Evolutionary conservation across 2,797 vertebrate genomes (phyloP), one percentile per base, ranked within the genome.

Genomic region (Mergus octosetaceus): DNA sequence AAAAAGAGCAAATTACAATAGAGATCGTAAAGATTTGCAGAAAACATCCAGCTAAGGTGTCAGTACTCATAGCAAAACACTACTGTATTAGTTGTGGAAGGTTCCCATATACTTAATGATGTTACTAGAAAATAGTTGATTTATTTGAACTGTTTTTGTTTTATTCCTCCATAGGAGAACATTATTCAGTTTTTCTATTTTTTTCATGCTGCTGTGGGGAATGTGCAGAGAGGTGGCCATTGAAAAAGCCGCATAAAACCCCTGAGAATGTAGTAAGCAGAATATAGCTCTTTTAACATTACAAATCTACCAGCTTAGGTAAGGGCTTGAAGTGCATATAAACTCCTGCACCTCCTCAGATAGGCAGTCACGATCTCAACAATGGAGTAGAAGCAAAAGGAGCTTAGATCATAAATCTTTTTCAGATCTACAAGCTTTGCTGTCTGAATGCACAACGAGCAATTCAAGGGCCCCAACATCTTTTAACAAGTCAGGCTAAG

Each of bases 331-430:
- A 94, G 87, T 90, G 83, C 60, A 3, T 62, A 89, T 95, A 89
- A 93, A 95, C 94, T 90, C 60, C 77, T 84, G 75, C 89, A 94
- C 74, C 64, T 96, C 95, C 89, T 95, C 93, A 86, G 94, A 94
- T 94, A 90, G 87, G 89, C 83, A 86, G 85, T 75, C 85, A 71
- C 43, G 54, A 77, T 73, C 89, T 91, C 87, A 88, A 84, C 49
- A 64, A 62, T 20, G 25, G 73, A 94, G 77, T 85, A 76, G 80
- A 28, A 90, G 85, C 62, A 71, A 79, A 95, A 90, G 80, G 85
- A 94, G 87, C 90, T 87, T 38, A 94, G 90, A 74, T 86, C 80
- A 90, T 96, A 96, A 95, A 95, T 87, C 91, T 91, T 77, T 82
- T 89, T 87, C 87, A 94, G 49, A 68, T 51, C 85, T 91, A 75